Conservation (phyloP, 1,140 invertebrate genomes). For the Vanessa atalanta region DNA sequence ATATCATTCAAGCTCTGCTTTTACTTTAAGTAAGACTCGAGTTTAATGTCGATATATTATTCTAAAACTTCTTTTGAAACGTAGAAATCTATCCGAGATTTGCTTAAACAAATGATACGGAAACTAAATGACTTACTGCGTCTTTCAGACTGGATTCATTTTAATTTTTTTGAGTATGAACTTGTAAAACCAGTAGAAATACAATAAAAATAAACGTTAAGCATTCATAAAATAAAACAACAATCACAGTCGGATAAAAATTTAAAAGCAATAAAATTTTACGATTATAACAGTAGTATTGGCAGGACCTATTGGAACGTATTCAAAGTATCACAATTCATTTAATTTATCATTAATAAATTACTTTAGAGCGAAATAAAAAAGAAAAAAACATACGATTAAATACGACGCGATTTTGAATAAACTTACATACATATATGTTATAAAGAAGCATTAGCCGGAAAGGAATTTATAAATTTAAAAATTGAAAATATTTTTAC, state of each 20-base stretch:
- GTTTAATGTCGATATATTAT: slow-evolving; percentile 1
- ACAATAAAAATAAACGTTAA: background rate
- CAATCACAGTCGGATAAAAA: slow-evolving; percentile 29
- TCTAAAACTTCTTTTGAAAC: background rate
- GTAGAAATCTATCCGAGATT: too few relatives aligned
- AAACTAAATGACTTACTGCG: too few relatives aligned
- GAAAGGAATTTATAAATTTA: too few relatives aligned
- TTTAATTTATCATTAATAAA: slow-evolving; percentile 36
- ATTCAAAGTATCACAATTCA: slow-evolving; percentile 40
- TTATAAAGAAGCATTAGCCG: too few relatives aligned
- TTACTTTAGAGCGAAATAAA: slow-evolving; percentile 21
- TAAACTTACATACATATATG: too few relatives aligned
- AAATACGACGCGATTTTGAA: too few relatives aligned
- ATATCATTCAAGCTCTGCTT: background rate
- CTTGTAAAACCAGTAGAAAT: background rate
- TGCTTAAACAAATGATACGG: too few relatives aligned
- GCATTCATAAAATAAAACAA: slow-evolving; percentile 12
- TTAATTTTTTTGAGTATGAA: background rate
- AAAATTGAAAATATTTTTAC: too few relatives aligned
- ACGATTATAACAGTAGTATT: slow-evolving; percentile 38
- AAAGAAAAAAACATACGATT: too few relatives aligned
- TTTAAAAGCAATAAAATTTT: slow-evolving; percentile 38
- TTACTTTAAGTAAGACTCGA: background rate
- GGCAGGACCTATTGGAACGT: slow-evolving; percentile 39
- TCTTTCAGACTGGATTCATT: background rate